These are phyloP conservation scores for Paracyclopina nana DNA, from an alignment of 1,140 invertebrate genomes.

Conservation along the genomic window DNA sequence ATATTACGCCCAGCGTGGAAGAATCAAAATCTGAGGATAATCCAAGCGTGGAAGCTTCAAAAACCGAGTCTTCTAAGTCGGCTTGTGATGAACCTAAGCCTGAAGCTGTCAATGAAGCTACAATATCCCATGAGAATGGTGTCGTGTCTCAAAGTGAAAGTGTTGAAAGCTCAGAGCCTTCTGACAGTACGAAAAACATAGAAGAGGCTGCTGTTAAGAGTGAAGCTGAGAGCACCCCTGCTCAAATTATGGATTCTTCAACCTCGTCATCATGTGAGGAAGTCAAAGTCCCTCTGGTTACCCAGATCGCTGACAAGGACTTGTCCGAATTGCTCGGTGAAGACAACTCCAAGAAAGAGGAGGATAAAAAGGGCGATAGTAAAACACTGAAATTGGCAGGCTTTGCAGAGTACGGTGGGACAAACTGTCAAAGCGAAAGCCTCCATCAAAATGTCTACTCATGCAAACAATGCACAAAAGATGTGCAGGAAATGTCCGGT, in stretches of 20 bases:
- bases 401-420: conserved; percentile 9
- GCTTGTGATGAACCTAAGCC: too few relatives aligned
- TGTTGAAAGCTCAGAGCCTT: neutral
- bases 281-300: neutral
- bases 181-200: neutral
- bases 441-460: neutral
- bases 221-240: neutral
- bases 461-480: conserved; percentile 7
- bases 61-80: too few relatives aligned
- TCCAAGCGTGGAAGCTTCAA: too few relatives aligned
- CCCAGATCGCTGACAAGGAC: neutral
- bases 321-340: neutral
- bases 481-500: neutral
- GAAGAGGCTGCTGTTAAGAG: neutral
- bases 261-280: neutral
- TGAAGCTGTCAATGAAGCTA: too few relatives aligned
- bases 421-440: neutral
- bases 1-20: too few relatives aligned
- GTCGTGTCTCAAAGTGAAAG: too few relatives aligned
- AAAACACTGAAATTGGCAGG: conserved; percentile 13
- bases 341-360: neutral
- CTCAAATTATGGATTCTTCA: neutral
- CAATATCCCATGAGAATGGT: too few relatives aligned
- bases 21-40: too few relatives aligned
- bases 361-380: neutral